These are phyloP conservation scores for Ophion costatus DNA, from an alignment of 2,888 invertebrate genomes.

Conservation along the genomic window DNA sequence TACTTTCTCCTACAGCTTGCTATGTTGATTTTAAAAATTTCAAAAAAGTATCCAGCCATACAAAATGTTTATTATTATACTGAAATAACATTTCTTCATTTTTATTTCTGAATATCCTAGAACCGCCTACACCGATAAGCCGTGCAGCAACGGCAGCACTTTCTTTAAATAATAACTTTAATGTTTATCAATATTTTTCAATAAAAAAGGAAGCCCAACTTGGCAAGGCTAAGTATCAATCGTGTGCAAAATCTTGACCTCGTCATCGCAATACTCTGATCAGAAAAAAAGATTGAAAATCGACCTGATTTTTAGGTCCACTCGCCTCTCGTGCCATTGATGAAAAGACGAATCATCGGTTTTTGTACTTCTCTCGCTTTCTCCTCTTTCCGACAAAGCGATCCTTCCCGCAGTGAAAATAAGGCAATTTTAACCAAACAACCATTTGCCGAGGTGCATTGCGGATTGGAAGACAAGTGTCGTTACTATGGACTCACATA, in stretches of 20 bases:
- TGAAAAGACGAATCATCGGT: neutral
- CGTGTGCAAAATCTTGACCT: neutral
- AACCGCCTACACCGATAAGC: too few species aligned
- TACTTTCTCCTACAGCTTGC: too few species aligned
- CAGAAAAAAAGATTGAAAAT: neutral
- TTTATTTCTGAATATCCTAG: too few species aligned
- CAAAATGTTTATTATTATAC: too few species aligned
- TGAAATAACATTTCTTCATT: too few species aligned
- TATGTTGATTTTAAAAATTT: too few species aligned
- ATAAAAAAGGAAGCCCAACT: neutral
- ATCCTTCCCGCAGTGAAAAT: slow-evolving; percentile 2
- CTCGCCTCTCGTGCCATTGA: neutral
- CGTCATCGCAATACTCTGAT: neutral
- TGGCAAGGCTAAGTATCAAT: neutral
- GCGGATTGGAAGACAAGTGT: slow-evolving; percentile 35
- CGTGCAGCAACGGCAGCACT: neutral
- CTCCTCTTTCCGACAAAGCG: too few species aligned
- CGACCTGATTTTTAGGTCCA: neutral
- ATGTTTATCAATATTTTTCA: neutral
- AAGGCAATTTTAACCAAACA: slow-evolving; percentile 39
- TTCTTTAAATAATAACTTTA: neutral
- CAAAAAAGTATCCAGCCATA: too few species aligned
- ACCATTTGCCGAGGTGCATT: slow-evolving; percentile 28
- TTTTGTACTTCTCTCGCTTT: neutral
- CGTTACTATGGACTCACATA: slow-evolving; percentile 61